Conservation (phyloP, 2,113 vertebrate genomes). For the Garra rufa region DNA sequence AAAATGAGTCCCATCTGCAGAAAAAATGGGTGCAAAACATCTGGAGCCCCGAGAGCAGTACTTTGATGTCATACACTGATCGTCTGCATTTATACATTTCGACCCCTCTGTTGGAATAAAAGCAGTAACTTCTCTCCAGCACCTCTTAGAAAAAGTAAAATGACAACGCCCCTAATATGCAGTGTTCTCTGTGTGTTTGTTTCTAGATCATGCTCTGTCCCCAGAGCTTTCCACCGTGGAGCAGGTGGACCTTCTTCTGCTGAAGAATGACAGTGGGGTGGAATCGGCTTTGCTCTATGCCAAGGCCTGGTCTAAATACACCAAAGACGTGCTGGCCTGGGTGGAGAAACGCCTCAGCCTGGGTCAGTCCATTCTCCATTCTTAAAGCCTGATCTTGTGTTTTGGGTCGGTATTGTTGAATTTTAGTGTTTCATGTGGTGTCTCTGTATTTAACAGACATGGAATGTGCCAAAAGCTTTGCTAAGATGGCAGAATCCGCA, state of each 20-base stretch:
- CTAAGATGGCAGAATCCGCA: slow-evolving; percentile 92
- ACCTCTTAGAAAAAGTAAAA: too few species aligned
- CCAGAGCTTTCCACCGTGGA: slow-evolving; percentile 83
- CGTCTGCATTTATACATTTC: too few species aligned
- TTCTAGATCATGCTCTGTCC: slow-evolving; percentile 68
- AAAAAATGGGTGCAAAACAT: too few species aligned
- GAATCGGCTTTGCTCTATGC: slow-evolving; percentile 93
- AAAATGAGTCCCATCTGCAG: too few species aligned
- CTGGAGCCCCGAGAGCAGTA: too few species aligned
- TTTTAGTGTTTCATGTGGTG: not conserved
- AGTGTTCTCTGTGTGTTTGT: slow-evolving; percentile 19
- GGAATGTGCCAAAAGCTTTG: slow-evolving; percentile 89
- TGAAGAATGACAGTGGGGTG: slow-evolving; percentile 89
- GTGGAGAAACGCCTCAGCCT: slow-evolving; percentile 92
- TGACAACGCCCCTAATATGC: too few species aligned
- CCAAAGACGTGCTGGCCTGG: slow-evolving; percentile 92
- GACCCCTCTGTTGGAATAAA: too few species aligned
- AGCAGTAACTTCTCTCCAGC: too few species aligned
- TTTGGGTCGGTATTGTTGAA: not conserved
- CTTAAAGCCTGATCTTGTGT: not conserved
- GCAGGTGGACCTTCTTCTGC: slow-evolving; percentile 86
- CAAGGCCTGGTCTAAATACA: slow-evolving; percentile 96
- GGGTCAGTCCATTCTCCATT: slow-evolving; percentile 81
- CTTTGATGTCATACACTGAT: too few species aligned
- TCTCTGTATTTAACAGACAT: slow-evolving; percentile 78